A percentile compares a stretch with the other conserved stretches of the same genome.
Evolutionary conservation across 2,888 invertebrate genomes (phyloP).

Genomic region (Himalopsyche japonica): DNA sequence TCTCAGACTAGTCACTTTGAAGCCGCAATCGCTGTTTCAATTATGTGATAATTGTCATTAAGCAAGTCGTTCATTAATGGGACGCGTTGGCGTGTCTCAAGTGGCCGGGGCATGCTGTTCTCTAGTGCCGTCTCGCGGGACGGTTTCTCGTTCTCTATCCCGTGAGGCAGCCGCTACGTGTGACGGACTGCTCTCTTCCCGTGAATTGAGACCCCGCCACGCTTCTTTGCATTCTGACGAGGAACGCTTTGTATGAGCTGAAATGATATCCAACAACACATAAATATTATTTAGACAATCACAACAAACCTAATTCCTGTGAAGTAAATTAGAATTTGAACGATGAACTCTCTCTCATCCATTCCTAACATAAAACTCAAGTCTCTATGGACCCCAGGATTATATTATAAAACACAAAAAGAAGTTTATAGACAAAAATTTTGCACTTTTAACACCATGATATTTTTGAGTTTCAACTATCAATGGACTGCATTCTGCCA

Average conservation of each 20-base stretch:
- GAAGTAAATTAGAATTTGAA: no score
- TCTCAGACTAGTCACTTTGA: neutral
- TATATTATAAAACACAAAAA: no score
- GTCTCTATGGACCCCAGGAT: no score
- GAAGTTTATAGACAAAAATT: no score
- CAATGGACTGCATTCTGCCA: no score
- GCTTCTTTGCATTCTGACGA: slow-evolving; percentile 58
- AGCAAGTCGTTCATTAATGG: neutral
- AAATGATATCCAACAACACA: neutral
- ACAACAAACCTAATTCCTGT: no score
- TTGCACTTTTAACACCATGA: no score
- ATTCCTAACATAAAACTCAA: no score
- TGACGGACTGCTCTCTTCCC: slow-evolving; percentile 6
- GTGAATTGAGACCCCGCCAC: slow-evolving; percentile 31
- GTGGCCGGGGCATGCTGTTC: neutral
- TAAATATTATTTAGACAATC: neutral
- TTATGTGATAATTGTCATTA: neutral
- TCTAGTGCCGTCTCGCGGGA: neutral
- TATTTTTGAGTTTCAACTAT: no score
- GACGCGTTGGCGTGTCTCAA: neutral
- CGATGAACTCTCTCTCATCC: no score
- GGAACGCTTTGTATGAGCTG: slow-evolving; percentile 56
- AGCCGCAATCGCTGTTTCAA: neutral
- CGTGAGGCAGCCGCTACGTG: neutral
- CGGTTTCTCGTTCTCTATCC: neutral